A percentile compares a stretch with the other conserved stretches of the same genome.
These are phyloP conservation scores for Botrylloides violaceus DNA, from an alignment of 23 tunicate species.

Conservation along the genomic window DNA sequence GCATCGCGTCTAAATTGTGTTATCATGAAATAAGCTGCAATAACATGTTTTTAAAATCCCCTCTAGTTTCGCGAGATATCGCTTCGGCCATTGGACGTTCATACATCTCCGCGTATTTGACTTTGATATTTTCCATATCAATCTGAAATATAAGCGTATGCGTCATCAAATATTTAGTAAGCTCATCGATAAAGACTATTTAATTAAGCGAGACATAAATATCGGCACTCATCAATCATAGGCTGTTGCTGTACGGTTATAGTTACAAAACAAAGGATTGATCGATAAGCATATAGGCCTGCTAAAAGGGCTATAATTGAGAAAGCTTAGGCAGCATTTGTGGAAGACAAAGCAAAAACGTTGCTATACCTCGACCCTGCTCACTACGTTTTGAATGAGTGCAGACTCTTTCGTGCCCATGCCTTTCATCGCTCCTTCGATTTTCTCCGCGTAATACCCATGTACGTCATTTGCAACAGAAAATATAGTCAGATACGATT, in stretches of 20 bases:
- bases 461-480: conserved; percentile 16
- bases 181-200: neutral
- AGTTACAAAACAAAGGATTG: too few relatives aligned
- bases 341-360: too few relatives aligned
- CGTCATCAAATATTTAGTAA: neutral
- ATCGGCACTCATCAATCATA: too few relatives aligned
- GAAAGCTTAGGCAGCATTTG: too few relatives aligned
- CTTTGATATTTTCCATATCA: conserved; percentile 24
- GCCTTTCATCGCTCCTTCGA: conserved; percentile 15
- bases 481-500: conserved; percentile 13
- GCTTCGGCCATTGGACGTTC: conserved; percentile 2
- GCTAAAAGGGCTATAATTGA: neutral
- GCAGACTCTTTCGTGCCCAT: conserved; percentile 25
- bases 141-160: conserved; percentile 5
- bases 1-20: too few relatives aligned
- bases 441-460: conserved; percentile 20
- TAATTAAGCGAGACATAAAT: neutral
- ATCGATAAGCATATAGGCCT: neutral
- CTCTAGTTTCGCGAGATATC: conserved; percentile 7
- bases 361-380: conserved; percentile 15
- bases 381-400: conserved; percentile 2
- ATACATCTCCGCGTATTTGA: conserved; percentile 6
- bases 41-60: conserved; percentile 23
- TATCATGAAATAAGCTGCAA: conserved; percentile 23
- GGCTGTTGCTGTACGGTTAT: too few relatives aligned